Percentiles rank a stretch among this genome's conserved stretches.
phyloP scores from a whole-genome alignment of 2,113 vertebrate species.

The Pterophyllum scalare region DNA sequence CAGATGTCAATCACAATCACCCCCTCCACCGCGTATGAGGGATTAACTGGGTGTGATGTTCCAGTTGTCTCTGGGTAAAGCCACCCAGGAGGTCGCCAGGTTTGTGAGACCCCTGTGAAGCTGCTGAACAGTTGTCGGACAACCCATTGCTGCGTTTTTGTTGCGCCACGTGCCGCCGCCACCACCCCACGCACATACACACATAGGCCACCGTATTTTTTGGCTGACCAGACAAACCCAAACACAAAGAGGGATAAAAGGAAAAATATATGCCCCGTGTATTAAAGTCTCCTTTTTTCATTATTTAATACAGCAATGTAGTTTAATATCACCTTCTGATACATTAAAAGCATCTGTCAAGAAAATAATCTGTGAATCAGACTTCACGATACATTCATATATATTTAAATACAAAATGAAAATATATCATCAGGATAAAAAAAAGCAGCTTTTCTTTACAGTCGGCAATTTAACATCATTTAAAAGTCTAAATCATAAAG shows the following conservation, averaged over 20 bases:
- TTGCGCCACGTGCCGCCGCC: not conserved
- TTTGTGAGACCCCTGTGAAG: constrained; percentile 20
- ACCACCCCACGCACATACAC: not conserved
- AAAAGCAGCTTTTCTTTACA: constrained; percentile 18
- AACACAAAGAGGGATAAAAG: not conserved
- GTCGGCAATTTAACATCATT: constrained; percentile 6
- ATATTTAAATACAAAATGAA: constrained; percentile 67
- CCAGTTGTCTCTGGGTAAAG: not conserved
- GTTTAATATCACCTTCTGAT: constrained; percentile 39
- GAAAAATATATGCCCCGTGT: not conserved
- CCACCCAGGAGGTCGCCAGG: not conserved
- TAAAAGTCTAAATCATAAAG: constrained; percentile 5
- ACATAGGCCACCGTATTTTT: not conserved
- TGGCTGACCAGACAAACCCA: constrained; percentile 42
- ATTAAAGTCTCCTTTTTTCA: constrained; percentile 34
- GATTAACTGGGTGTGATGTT: constrained; percentile 16
- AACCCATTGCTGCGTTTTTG: constrained; percentile 34
- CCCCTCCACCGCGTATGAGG: not conserved
- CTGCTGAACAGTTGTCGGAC: constrained; percentile 32
- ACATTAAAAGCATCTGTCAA: constrained; percentile 73
- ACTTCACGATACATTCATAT: constrained; percentile 67
- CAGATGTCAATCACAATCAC: not conserved
- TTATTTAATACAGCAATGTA: constrained; percentile 72
- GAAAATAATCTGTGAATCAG: constrained; percentile 71
- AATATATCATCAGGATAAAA: constrained; percentile 54